Conservation (phyloP, 2,888 invertebrate genomes). For the Cheilosia pagana region DNA sequence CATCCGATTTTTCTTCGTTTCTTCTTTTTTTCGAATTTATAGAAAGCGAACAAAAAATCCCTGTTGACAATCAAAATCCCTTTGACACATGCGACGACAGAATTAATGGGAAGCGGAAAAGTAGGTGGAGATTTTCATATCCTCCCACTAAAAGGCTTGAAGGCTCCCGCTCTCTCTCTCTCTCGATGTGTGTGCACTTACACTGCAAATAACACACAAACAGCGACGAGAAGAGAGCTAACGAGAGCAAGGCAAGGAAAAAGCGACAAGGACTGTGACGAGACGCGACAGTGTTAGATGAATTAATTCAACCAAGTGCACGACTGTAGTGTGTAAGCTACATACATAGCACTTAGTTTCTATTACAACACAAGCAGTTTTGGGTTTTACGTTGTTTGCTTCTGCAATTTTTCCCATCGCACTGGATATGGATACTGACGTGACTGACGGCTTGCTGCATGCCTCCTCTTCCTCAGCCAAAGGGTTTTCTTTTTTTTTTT, state of each 20-base stretch:
- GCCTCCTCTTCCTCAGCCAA: conserved; percentile 70
- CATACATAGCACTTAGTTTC: conserved; percentile 71
- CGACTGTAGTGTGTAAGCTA: conserved; percentile 64
- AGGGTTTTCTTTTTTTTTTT: conserved; percentile 58
- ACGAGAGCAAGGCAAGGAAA: conserved; percentile 11
- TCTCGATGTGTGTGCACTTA: conserved; percentile 51
- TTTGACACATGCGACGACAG: conserved; percentile 75
- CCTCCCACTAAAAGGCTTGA: conserved; percentile 33
- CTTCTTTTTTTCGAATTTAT: conserved; percentile 67
- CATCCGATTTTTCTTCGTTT: conserved; percentile 30
- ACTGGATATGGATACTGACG: background rate
- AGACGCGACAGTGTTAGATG: conserved; percentile 75
- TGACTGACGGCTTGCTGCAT: conserved; percentile 39
- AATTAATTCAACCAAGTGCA: conserved; percentile 75
- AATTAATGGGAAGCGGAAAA: conserved; percentile 75
- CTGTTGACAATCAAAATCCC: conserved; percentile 76
- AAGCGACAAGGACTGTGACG: conserved; percentile 74
- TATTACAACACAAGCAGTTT: conserved; percentile 72
- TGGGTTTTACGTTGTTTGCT: conserved; percentile 55
- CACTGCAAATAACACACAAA: conserved; percentile 56
- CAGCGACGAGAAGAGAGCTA: conserved; percentile 34
- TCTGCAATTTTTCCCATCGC: conserved; percentile 21
- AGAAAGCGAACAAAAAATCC: conserved; percentile 68
- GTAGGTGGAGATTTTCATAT: conserved; percentile 67
- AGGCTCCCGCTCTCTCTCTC: conserved; percentile 32